Percentiles rank a stretch among this genome's conserved stretches.
Evolutionary conservation across 1,140 invertebrate species (phyloP).

Genomic region (Vanessa tameamea): DNA sequence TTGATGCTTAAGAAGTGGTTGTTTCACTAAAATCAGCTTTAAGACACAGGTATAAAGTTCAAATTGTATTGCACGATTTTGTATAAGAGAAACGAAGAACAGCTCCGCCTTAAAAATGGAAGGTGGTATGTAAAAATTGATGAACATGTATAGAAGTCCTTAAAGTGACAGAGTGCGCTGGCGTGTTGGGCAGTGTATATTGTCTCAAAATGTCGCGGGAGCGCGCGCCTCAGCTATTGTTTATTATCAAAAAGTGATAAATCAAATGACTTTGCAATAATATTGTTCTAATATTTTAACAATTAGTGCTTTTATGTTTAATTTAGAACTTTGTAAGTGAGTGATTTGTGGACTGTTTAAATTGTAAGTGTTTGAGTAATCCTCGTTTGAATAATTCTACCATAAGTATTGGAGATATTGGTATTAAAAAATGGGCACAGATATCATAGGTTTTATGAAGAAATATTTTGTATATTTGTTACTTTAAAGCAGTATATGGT

Average conservation of each 20-base stretch:
- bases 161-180: conserved; percentile 80
- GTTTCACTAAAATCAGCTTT: conserved; percentile 40
- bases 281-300: conserved; percentile 50
- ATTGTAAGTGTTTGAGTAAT: conserved; percentile 37
- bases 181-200: conserved; percentile 78
- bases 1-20: conserved; percentile 46
- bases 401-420: conserved; percentile 16
- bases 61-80: conserved; percentile 29
- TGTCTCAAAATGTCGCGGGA: conserved; percentile 77
- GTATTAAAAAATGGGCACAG: too few relatives aligned
- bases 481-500: too few relatives aligned
- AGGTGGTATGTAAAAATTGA: conserved; percentile 81
- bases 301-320: conserved; percentile 48
- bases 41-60: conserved; percentile 28
- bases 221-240: conserved; percentile 70
- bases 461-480: too few relatives aligned
- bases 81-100: conserved; percentile 61
- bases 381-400: conserved; percentile 31
- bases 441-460: too few relatives aligned
- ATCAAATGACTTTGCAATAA: conserved; percentile 78
- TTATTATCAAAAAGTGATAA: conserved; percentile 80
- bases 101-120: conserved; percentile 81
- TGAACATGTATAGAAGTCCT: conserved; percentile 80
- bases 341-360: conserved; percentile 53
- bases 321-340: conserved; percentile 42